Base-by-base conservation (phyloP, 2,888 invertebrate genomes). In the Dexiosoma caninum region DNA sequence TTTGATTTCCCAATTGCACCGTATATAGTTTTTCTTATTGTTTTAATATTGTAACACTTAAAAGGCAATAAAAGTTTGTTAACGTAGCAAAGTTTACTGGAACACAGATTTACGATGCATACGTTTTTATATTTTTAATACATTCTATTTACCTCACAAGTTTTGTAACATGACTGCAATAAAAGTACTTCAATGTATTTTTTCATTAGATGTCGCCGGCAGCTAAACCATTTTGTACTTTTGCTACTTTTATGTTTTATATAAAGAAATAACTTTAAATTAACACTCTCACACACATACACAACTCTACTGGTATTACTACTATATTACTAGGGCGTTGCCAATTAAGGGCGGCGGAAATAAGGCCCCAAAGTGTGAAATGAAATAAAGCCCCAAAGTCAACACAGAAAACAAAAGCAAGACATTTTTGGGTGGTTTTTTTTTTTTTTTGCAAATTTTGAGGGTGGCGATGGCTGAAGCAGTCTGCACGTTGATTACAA, bases 61-160 rank as follows among this genome's bases (percentile, higher is more conserved):
- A 30, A 42, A 44, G 30, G 12, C 27, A 30, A 42, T 30, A 12
- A 44, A 44, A 30, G 42, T 60, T 19, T 42, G 7, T 5, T 27
- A 16, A 27, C 21, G 21, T 21, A 8, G 9, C 21, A 19, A 8
- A 46, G n/a, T 46, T 12, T 46, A 21, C 1, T 46, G 12, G 10
- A 46, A 46, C 21, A 46, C 10, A 12, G 4, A 46, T 21, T 46
- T 0, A 9, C 46, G 9, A 46, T 8, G 46, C 21, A 21, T 10
- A 23, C 12, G 8, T 21, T 19, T 44, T 3, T 21, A 1, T 21
- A 46, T 5, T 21, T 44, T 44, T 19, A 14, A 35, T 49, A 1
- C 16, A 23, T 23, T 49, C 51, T 23, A 27, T 66, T 49, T 51
- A 16, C 10, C 49, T 37, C 49, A n/a, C 51, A n/a, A 66, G 66